Evolutionary conservation across 2,113 vertebrate genomes (phyloP), one percentile per base, ranked within the genome.

Genomic region (Loxodonta africana): DNA sequence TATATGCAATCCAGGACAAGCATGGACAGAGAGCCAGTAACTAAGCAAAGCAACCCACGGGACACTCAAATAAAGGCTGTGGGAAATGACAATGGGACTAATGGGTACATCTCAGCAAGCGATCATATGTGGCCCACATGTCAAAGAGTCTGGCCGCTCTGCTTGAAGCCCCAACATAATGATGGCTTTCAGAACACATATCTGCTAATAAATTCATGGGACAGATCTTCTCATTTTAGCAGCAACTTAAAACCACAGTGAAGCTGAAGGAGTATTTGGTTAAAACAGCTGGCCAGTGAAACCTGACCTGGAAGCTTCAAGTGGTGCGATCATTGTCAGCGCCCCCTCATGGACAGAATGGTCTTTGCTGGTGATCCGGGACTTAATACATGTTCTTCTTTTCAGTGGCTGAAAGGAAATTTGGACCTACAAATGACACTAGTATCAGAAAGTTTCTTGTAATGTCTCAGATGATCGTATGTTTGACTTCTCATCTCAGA

Each of bases 231-330:
- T 91, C 26, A 51, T 94, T 95, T 93, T 81, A 93, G 91, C 82
- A 95, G 96, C 84, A 73, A 77, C 81, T 86, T 94, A 73, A 95
- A 80, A 76, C 77, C 65, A 88, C 6, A 87, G 21, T 18, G 84
- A 67, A 71, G 12, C 0, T 74, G 85, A 96, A 88, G n/a, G 57
- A 0, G 69, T 85, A 4, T 0, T 88, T 30, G 23, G 73, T 77
- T 93, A 88, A 77, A 94, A 51, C 21, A 97, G 51, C 87, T 96
- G 48, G 17, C 37, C 90, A 74, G 81, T 80, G 85, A 97, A 95
- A 98, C 69, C 21, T 10, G 93, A 96, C 67, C 2, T 3, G 78
- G 4, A 8, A 28, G 51, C 96, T 63, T 65, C 87, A 12, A 95
- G 44, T 21, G 74, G 71, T 41, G 80, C 26, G 26, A 53, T 25